Base-by-base conservation (phyloP, 2,113 vertebrate genomes). In the Falcunculus frontatus region DNA sequence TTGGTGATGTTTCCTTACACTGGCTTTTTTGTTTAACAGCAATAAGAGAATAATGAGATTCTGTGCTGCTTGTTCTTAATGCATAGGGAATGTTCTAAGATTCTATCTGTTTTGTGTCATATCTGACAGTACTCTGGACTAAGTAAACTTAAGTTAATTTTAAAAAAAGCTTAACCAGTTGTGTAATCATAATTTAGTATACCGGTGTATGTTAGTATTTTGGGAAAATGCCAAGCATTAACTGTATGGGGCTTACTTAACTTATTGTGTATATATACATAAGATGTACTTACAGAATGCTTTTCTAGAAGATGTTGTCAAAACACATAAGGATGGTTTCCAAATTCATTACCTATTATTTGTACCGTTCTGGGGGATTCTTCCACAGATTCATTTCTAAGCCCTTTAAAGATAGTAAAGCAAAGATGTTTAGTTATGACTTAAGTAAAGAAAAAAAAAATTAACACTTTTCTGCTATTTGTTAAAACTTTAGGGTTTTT, bases 231-330 rank as follows among this genome's bases (percentile, higher is more conserved):
- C 4, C 12, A 72, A 5, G 18, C 8, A 15, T 84, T 74, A 56
- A n/a, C 32, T 85, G 3, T 37, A 4, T 78, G 7, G n/a, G 44
- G 8, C 35, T 79, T 63, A 10, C 5, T 39, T 60, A 64, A 47
- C 5, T 41, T 42, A 9, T 4, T 50, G 8, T 32, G 46, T 11
- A 1, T 70, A 4, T 6, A n/a, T 1, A 30, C 47, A 1, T 15
- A 52, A 62, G 26, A 13, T 5, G 15, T 25, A 22, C 11, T 37
- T 59, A 46, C 6, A 70, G 23, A 69, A 27, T 27, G 18, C 17
- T 84, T 64, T 33, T 14, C 15, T 32, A 49, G 37, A 17, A 60
- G 27, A 26, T 8, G 3, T 60, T 72, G 16, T 25, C 22, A 62
- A 35, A 93, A 57, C 13, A 30, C 6, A 16, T 6, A 50, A 22